phyloP scores from a whole-genome alignment of 1,140 invertebrate genomes.

The Bombus polaris region DNA sequence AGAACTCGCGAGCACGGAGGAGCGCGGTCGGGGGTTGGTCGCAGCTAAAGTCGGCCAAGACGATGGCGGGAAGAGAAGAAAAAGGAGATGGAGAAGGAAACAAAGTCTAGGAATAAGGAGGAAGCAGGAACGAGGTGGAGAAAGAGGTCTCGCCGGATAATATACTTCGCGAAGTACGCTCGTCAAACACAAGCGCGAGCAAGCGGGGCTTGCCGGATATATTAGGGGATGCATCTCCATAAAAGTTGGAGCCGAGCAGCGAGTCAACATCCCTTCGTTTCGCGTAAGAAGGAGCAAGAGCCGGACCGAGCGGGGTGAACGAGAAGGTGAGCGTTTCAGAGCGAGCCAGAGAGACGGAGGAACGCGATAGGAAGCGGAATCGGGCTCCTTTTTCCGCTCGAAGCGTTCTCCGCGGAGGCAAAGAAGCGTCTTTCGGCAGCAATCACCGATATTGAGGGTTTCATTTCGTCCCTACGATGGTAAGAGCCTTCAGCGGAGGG shows the following conservation, averaged over 20 bases:
- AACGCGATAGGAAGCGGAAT: neutral
- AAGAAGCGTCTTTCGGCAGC: conserved; percentile 80
- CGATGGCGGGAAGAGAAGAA: neutral
- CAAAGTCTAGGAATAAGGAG: conserved; percentile 21
- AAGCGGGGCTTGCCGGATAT: conserved; percentile 79
- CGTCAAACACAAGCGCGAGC: conserved; percentile 83
- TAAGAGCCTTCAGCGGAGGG: conserved; percentile 44
- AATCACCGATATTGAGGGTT: conserved; percentile 83
- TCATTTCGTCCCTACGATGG: conserved; percentile 79
- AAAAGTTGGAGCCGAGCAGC: conserved; percentile 80
- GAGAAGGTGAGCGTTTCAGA: neutral
- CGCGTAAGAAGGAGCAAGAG: conserved; percentile 46
- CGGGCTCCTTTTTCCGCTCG: conserved; percentile 64
- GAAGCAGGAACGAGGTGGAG: conserved; percentile 53
- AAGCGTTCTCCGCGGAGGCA: conserved; percentile 58
- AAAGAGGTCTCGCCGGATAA: conserved; percentile 77
- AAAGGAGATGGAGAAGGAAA: conserved; percentile 13
- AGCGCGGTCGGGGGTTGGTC: neutral
- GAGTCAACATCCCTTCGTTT: conserved; percentile 79
- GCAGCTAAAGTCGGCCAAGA: conserved; percentile 18
- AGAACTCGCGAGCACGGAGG: neutral
- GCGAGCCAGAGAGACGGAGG: neutral
- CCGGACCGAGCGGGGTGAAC: neutral
- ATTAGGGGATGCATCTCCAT: conserved; percentile 83
- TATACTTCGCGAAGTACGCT: conserved; percentile 82